Evolutionary conservation across 2,888 invertebrate genomes (phyloP), one percentile per base, ranked within the genome.

Genomic region (Stegophylla sp.): DNA sequence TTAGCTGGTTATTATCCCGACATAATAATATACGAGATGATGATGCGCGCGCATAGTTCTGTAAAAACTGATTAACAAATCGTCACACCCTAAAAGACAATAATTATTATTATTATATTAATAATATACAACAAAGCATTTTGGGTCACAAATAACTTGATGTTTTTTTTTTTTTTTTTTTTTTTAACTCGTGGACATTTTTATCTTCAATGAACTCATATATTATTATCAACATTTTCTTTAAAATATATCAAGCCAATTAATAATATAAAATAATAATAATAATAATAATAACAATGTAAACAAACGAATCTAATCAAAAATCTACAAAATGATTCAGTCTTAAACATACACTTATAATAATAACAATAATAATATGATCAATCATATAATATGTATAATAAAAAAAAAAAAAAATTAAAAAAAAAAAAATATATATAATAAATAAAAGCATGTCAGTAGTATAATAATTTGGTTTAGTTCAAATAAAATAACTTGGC

Each of bases 241-340:
- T 77, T 77, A 77, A 77, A 56, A 77, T 59, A 67, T 59, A 48
- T 67, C 67, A 77, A 77, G 77, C 77, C 67, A 77, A 69, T 67
- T 76, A 71, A 69, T 67, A 48, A 48, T 71, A 79, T 61, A 69
- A 61, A 77, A 77, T 77, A 77, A 66, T 76, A 76, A 69, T 77
- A 69, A 76, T 77, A 34, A 64, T 53, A 63, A 13, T 67, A 69
- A 69, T 79, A 79, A 79, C 79, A 79, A 79, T 71, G 59, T 69
- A 79, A 79, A 71, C 79, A 79, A 79, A 79, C 71, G 48, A 79
- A 71, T 79, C 79, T 79, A 79, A 71, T 79, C 48, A 69, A 79
- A 77, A 79, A 79, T 71, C 79, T 79, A 79, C 79, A 61, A 69
- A 79, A 79, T 79, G 71, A 79, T 79, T 79, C 79, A 79, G 79